These are phyloP conservation scores for Polydrusus tereticollis DNA, from an alignment of 2,888 invertebrate species.

Conservation along the genomic window DNA sequence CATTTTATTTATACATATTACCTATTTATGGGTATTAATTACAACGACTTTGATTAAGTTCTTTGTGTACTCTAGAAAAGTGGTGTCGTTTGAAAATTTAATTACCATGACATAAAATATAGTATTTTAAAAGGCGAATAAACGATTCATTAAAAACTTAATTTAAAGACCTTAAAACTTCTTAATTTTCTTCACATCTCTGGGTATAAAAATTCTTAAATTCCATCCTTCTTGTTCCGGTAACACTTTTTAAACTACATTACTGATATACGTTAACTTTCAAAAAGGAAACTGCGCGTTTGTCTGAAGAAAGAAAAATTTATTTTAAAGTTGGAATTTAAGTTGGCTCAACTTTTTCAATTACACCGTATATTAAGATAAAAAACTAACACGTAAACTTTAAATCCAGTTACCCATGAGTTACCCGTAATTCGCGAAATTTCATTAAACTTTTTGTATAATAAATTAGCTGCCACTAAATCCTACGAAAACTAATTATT, in stretches of 20 bases:
- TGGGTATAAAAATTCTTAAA: background rate
- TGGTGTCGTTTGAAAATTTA: no score
- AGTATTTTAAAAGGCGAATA: no score
- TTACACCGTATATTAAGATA: constrained; percentile 47
- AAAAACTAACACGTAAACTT: constrained; percentile 46
- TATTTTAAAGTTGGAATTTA: constrained; percentile 38
- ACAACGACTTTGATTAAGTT: no score
- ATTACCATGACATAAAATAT: no score
- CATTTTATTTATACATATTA: no score
- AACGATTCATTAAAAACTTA: background rate
- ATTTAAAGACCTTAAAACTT: background rate
- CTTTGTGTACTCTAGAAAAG: no score
- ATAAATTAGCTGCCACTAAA: constrained; percentile 32
- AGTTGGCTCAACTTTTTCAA: constrained; percentile 46
- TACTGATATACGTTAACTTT: constrained; percentile 30
- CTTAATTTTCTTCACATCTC: constrained; percentile 3
- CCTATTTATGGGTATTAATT: no score
- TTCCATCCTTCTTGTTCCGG: background rate
- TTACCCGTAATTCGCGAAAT: constrained; percentile 39
- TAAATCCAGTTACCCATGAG: constrained; percentile 33
- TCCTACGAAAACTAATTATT: constrained; percentile 18
- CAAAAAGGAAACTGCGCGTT: constrained; percentile 38
- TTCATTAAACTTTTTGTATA: constrained; percentile 46
- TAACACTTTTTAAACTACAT: constrained; percentile 38
- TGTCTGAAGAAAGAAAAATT: constrained; percentile 41